phyloP scores from a whole-genome alignment of 2,113 vertebrate species.

The Trogon surrucura region DNA sequence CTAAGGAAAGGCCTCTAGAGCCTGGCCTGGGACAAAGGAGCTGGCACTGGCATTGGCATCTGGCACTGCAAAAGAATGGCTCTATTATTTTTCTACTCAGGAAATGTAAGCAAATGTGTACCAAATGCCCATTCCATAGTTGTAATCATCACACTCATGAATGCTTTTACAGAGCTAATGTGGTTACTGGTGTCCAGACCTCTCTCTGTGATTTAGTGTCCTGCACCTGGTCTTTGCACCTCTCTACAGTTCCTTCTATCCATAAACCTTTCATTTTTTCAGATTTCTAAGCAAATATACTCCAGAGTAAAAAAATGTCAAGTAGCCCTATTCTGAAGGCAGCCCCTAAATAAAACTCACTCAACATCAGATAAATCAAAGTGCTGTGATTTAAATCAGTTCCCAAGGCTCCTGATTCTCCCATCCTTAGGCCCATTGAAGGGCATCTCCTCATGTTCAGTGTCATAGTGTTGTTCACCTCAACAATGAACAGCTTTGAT shows the following conservation, averaged over 20 bases:
- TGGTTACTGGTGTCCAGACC: background rate
- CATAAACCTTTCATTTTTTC: background rate
- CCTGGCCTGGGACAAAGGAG: background rate
- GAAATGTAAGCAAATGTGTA: background rate
- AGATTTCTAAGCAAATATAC: slow-evolving; percentile 40
- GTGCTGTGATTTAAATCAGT: background rate
- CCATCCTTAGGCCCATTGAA: background rate
- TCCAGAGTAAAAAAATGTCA: slow-evolving; percentile 4
- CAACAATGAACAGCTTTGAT: background rate
- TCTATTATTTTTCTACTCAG: background rate
- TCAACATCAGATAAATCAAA: background rate
- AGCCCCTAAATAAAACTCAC: background rate
- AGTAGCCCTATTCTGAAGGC: slow-evolving; percentile 32
- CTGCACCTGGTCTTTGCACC: background rate
- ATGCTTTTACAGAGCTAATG: background rate
- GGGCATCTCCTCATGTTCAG: background rate
- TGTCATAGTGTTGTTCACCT: background rate
- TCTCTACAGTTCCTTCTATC: background rate
- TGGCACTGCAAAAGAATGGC: background rate
- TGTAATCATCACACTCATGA: background rate
- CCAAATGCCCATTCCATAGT: background rate
- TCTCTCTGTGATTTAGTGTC: background rate
- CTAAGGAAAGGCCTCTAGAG: background rate
- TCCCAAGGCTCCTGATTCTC: background rate
- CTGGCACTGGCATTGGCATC: background rate